phyloP scores from a whole-genome alignment of 2,113 vertebrate species.

The Sus scrofa region DNA sequence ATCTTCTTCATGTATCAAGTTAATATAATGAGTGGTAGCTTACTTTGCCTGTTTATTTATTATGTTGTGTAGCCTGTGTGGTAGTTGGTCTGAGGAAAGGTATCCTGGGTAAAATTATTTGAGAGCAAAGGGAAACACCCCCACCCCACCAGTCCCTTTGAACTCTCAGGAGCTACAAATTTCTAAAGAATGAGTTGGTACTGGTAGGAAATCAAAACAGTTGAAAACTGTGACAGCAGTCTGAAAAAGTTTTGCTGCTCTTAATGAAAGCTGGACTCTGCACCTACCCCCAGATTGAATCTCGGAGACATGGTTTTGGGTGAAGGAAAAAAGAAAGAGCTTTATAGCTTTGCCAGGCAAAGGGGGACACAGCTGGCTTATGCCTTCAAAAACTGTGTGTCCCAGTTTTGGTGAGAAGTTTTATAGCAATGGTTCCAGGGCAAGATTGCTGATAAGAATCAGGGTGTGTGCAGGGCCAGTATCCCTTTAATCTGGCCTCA shows the following conservation, averaged over 20 bases:
- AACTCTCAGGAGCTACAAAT: accelerated
- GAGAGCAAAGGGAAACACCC: neutral
- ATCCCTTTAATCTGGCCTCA: no score
- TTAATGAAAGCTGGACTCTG: no score
- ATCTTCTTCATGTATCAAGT: neutral
- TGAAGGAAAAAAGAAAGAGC: no score
- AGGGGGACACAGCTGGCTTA: no score
- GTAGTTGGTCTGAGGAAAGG: neutral
- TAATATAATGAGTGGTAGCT: neutral
- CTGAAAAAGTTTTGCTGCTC: neutral
- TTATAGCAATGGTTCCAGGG: no score
- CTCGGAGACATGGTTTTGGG: no score
- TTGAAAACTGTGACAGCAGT: neutral
- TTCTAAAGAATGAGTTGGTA: neutral
- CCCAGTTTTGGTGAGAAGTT: no score
- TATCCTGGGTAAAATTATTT: neutral
- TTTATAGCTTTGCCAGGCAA: no score
- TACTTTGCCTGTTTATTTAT: neutral
- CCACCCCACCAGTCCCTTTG: neutral
- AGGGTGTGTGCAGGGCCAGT: no score
- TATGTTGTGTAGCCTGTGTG: neutral
- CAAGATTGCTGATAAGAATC: no score
- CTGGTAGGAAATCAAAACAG: neutral
- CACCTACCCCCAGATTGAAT: no score
- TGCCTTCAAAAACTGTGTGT: no score